Conservation (phyloP, 2,888 invertebrate genomes). For the Stegophylla sp. region DNA sequence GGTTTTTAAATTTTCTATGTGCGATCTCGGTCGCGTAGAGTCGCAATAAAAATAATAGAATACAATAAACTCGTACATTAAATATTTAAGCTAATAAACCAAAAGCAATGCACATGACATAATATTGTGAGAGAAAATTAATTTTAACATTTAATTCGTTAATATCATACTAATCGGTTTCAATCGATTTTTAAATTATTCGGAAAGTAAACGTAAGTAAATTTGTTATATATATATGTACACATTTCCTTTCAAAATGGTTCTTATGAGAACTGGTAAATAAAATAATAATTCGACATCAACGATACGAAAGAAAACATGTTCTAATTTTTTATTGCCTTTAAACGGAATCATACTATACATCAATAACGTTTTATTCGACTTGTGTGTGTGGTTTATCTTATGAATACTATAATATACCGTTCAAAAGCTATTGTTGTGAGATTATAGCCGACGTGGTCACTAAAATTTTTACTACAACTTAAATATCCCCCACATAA, state of each 20-base stretch:
- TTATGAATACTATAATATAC: not conserved
- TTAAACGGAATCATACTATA: not conserved
- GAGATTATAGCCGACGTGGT: constrained; percentile 11
- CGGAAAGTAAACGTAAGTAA: not conserved
- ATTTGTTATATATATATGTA: too few relatives aligned
- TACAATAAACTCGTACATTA: too few relatives aligned
- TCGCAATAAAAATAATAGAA: too few relatives aligned
- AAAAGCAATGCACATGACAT: too few relatives aligned
- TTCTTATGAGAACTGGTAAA: too few relatives aligned
- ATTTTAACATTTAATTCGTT: not conserved
- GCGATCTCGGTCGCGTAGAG: too few relatives aligned
- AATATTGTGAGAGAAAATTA: too few relatives aligned
- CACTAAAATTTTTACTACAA: constrained; percentile 33
- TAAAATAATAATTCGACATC: too few relatives aligned
- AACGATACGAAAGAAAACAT: not conserved
- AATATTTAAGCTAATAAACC: too few relatives aligned
- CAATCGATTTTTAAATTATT: not conserved
- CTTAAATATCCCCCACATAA: constrained; percentile 26
- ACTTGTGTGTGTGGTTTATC: constrained; percentile 40
- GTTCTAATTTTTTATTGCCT: not conserved
- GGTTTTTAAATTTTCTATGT: too few relatives aligned
- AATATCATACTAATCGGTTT: not conserved
- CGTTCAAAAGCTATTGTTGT: constrained; percentile 25
- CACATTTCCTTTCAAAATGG: too few relatives aligned
- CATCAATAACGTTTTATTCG: not conserved